A percentile compares a stretch with the other conserved stretches of the same genome.
phyloP scores from a whole-genome alignment of 1,140 invertebrate genomes.

The Tetramorium alpestre region DNA sequence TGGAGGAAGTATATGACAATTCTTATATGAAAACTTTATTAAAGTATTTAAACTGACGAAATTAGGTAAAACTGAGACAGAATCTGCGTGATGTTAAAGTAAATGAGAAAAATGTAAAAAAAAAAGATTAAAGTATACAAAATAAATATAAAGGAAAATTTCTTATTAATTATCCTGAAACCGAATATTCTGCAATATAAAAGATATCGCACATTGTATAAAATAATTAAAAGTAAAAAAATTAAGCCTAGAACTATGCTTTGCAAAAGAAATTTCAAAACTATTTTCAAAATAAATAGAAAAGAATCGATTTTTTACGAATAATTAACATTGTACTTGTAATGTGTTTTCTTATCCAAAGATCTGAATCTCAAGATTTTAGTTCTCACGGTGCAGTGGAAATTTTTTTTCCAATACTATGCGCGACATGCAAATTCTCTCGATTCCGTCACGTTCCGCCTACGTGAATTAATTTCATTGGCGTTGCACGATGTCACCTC shows the following conservation, averaged over 20 bases:
- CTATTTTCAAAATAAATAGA: background rate
- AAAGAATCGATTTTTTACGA: background rate
- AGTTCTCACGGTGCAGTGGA: background rate
- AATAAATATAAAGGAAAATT: background rate
- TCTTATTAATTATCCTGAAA: background rate
- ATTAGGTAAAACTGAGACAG: background rate
- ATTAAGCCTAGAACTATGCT: background rate
- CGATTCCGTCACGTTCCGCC: conserved; percentile 1
- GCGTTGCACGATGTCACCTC: background rate
- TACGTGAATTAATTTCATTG: conserved; percentile 25
- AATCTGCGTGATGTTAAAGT: background rate
- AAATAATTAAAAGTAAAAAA: background rate
- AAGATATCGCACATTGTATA: background rate
- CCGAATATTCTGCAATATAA: background rate
- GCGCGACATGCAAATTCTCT: conserved; percentile 21
- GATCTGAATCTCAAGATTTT: background rate
- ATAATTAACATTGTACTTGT: background rate
- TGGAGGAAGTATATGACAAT: background rate
- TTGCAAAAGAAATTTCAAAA: background rate
- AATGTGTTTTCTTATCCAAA: background rate
- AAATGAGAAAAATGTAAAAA: background rate
- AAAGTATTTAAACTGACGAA: background rate
- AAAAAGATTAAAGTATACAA: background rate
- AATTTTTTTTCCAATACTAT: background rate
- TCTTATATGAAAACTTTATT: background rate